Evolutionary conservation across 2,113 vertebrate species (phyloP), one percentile per base, ranked within the genome.

Genomic region (Zapus hudsonius): DNA sequence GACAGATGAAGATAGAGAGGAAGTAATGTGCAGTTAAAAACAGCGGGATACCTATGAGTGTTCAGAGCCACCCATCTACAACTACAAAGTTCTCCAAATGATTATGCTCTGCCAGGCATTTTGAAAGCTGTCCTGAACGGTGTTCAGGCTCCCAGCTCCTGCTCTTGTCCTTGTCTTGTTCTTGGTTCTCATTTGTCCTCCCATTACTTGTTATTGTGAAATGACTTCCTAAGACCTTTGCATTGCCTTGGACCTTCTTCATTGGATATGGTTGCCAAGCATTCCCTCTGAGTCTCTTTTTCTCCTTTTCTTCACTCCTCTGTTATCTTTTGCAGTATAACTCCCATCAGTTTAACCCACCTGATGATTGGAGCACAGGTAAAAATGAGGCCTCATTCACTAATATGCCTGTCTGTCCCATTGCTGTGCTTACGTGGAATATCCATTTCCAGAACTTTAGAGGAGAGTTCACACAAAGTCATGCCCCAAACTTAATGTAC

Each of bases 31-130:
- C 40, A 70, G 0, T 23, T 61, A 52, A 36, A 72, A 81, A 47
- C 22, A 44, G 2, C 25, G 6, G 6, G 33, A 1, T n/a, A n/a
- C n/a, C 3, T 33, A 7, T 61, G 29, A 2, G 3, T 64, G 11
- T 17, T 61, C 2, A 40, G 52, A 87, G 19, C 8, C 3, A 17
- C 9, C 29, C 11, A n/a, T 19, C 15, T 15, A 55, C 70, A 29
- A 66, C 7, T 33, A 25, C 61, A 55, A 29, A 55, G 2, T 59
- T 52, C 36, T 78, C 63, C 38, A 20, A 33, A 63, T 20, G 31
- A 44, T 47, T 76, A n/a, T 15, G 2, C 8, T 20, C 27, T 7
- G 47, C 9, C 3, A 36, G 36, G 7, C 15, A 7, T 4, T 69
- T 13, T 27, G 15, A 42, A 31, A 25, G 23, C 47, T 88, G 10